Percentiles rank a stretch among this genome's conserved stretches.
These are phyloP conservation scores for Ochropleura plecta DNA, from an alignment of 2,888 invertebrate genomes.

Conservation along the genomic window DNA sequence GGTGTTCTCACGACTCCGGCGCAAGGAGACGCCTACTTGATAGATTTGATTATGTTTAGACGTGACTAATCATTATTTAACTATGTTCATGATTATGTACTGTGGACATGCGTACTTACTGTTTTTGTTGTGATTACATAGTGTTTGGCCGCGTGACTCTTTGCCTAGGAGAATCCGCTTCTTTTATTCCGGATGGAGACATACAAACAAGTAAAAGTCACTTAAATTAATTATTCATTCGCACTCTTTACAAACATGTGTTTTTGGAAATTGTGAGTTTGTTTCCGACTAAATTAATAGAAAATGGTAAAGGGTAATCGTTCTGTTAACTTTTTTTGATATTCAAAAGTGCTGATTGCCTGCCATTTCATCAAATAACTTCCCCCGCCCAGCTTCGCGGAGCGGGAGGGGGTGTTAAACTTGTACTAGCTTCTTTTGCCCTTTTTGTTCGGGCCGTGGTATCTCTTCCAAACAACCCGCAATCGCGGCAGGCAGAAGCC, in stretches of 20 bases:
- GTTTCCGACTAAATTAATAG: neutral
- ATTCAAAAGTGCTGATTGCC: neutral
- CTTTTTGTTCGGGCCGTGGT: no score
- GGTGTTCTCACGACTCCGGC: constrained; percentile 70
- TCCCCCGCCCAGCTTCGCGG: no score
- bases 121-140: constrained; percentile 48
- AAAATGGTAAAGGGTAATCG: neutral
- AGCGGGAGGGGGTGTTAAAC: no score
- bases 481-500: no score
- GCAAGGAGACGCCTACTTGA: constrained; percentile 66
- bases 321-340: neutral
- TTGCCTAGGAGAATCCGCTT: neutral
- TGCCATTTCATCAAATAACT: neutral
- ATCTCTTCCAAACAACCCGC: no score
- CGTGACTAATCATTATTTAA: constrained; percentile 61
- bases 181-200: no score
- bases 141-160: neutral
- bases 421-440: no score
- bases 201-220: no score
- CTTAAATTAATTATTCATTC: no score
- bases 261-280: no score
- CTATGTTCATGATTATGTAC: constrained; percentile 57
- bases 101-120: constrained; percentile 41
- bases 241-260: no score
- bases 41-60: constrained; percentile 58